Evolutionary conservation across 1,140 invertebrate species (phyloP).

Genomic region (Thalassaphorura encarpata): DNA sequence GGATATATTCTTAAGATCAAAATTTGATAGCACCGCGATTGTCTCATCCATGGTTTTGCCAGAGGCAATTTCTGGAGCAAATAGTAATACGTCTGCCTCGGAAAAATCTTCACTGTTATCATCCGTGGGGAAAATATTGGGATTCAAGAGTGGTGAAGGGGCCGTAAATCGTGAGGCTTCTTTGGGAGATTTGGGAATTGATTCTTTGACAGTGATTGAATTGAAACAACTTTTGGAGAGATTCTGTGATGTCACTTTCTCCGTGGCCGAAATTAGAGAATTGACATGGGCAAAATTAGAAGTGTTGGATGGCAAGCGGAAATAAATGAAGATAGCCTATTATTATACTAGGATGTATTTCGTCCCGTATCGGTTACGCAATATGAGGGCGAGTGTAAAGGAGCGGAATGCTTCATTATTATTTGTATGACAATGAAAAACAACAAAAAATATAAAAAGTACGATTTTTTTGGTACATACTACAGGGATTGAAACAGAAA

Average conservation of each 20-base stretch:
- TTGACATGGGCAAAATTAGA: constrained; percentile 1
- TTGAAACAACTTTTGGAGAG: constrained; percentile 44
- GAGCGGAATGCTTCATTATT: too few species aligned
- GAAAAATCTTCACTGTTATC: constrained; percentile 9
- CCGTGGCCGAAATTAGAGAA: constrained; percentile 1
- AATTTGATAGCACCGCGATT: constrained; percentile 44
- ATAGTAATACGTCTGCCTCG: neutral
- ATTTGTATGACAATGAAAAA: too few species aligned
- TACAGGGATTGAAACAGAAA: too few species aligned
- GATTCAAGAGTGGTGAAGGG: neutral
- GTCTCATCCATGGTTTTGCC: constrained; percentile 64
- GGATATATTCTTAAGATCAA: constrained; percentile 56
- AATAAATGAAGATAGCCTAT: too few species aligned
- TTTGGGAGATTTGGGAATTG: constrained; percentile 49
- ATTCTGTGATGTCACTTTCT: neutral
- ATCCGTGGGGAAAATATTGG: constrained; percentile 15
- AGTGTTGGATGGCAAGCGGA: neutral
- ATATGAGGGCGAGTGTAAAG: too few species aligned
- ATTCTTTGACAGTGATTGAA: constrained; percentile 53
- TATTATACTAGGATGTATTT: too few species aligned
- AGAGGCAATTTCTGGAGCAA: constrained; percentile 40
- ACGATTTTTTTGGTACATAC: too few species aligned
- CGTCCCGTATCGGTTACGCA: too few species aligned
- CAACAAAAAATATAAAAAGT: too few species aligned
- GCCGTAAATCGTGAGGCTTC: constrained; percentile 34